phyloP scores from a whole-genome alignment of 2,797 vertebrate genomes.

The Malacoraja senta region DNA sequence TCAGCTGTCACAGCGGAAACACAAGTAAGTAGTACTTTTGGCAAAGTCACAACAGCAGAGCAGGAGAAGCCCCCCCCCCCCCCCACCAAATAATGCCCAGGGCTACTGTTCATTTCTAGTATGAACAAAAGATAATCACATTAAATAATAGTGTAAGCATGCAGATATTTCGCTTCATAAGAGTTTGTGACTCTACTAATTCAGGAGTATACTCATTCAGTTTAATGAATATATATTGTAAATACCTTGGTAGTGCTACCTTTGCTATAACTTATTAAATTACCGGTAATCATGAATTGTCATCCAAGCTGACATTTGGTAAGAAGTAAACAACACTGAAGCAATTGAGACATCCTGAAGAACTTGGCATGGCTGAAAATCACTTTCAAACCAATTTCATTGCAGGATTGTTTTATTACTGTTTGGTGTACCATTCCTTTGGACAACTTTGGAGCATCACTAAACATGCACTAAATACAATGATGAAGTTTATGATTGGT shows the following conservation, averaged over 20 bases:
- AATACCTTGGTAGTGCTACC: neutral
- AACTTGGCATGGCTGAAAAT: neutral
- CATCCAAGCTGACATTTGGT: neutral
- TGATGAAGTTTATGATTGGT: neutral
- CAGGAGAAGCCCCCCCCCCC: constrained; percentile 12
- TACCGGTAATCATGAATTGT: neutral
- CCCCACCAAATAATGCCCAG: neutral
- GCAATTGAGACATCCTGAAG: neutral
- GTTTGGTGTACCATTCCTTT: no score
- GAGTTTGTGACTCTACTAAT: neutral
- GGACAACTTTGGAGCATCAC: neutral
- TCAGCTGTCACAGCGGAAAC: neutral
- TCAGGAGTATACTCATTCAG: neutral
- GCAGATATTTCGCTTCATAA: neutral
- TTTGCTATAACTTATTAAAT: neutral
- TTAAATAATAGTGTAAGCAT: neutral
- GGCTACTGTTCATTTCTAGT: neutral
- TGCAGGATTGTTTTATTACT: neutral
- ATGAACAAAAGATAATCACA: constrained; percentile 12
- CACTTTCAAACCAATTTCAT: neutral
- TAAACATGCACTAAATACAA: neutral
- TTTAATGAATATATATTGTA: neutral
- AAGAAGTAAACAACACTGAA: neutral
- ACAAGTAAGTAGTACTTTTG: neutral
- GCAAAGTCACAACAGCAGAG: neutral